These are phyloP conservation scores for Oncorhynchus clarkii DNA, from an alignment of 2,113 vertebrate genomes.

Conservation along the genomic window DNA sequence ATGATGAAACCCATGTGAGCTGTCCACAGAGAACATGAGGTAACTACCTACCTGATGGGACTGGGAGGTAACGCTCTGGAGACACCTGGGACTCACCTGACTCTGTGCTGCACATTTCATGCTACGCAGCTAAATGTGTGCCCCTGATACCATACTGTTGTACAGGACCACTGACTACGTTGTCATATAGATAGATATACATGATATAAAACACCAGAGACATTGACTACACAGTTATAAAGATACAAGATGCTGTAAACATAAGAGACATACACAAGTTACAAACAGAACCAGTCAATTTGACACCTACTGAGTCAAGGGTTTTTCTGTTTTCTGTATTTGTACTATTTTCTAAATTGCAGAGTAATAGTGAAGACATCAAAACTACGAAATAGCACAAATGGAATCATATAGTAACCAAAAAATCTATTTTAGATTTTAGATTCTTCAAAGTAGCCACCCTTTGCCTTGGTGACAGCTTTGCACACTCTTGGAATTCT, in stretches of 20 bases:
- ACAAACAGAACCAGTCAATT: not conserved
- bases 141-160: slow-evolving; percentile 25
- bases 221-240: slow-evolving; percentile 34
- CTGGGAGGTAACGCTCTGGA: not conserved
- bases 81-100: not conserved
- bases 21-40: slow-evolving; percentile 6
- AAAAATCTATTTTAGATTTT: too few species aligned
- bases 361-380: too few species aligned
- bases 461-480: too few species aligned
- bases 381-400: too few species aligned
- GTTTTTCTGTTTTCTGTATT: too few species aligned
- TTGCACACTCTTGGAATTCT: too few species aligned
- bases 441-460: too few species aligned
- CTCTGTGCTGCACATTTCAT: not conserved
- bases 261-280: not conserved
- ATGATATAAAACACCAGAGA: slow-evolving; percentile 6
- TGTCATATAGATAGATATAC: not conserved
- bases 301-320: not conserved
- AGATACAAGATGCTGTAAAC: slow-evolving; percentile 5
- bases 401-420: too few species aligned
- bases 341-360: too few species aligned
- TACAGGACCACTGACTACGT: not conserved
- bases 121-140: not conserved
- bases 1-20: slow-evolving; percentile 40
- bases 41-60: not conserved